Conservation (phyloP, 2,113 vertebrate genomes). For the Axis porcinus region DNA sequence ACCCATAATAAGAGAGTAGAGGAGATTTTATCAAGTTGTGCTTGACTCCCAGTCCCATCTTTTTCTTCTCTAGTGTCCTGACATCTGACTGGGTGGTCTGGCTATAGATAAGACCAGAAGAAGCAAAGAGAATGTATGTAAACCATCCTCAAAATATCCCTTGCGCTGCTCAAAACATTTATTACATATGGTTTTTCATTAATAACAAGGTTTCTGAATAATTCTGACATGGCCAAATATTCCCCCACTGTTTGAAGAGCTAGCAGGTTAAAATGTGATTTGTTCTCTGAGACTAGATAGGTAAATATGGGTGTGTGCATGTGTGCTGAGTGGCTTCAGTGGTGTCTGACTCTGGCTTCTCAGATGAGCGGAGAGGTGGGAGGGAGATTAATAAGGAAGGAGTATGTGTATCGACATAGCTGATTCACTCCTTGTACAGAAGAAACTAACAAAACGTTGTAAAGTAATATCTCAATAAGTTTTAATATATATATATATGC, state of each 20-base stretch:
- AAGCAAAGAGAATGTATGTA: neutral
- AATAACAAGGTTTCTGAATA: neutral
- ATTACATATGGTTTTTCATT: neutral
- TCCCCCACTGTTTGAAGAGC: neutral
- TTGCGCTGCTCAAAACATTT: neutral
- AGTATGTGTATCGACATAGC: neutral
- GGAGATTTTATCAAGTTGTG: neutral
- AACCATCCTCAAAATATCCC: neutral
- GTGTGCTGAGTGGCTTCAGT: neutral
- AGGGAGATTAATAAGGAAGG: neutral
- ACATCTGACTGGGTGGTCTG: rapidly evolving
- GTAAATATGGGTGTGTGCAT: neutral
- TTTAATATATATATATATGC: neutral
- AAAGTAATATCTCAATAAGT: neutral
- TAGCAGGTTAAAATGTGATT: neutral
- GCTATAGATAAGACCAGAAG: neutral
- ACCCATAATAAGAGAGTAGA: neutral
- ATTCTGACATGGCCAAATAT: neutral
- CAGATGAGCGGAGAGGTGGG: rapidly evolving
- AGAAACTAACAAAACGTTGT: neutral
- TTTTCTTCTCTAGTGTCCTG: neutral
- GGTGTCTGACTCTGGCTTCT: neutral
- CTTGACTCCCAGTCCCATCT: neutral
- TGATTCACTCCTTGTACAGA: neutral
- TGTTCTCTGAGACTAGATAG: neutral